phyloP scores from a whole-genome alignment of 2,888 invertebrate genomes.

The Epicampocera succincta region DNA sequence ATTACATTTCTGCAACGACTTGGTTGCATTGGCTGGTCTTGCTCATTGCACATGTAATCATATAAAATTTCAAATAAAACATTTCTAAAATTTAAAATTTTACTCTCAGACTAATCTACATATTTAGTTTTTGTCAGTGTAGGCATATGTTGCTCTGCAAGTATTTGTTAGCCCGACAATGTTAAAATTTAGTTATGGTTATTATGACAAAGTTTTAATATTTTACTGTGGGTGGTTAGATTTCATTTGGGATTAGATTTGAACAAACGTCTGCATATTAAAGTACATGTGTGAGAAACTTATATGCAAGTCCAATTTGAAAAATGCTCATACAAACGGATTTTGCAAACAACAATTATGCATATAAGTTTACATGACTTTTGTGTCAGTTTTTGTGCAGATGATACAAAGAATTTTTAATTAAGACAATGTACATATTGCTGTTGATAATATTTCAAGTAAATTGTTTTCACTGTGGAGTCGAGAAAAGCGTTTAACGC shows the following conservation, averaged over 20 bases:
- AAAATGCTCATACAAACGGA: conserved; percentile 3
- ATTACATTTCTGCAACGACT: too few species aligned
- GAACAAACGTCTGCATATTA: not conserved
- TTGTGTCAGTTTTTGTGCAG: not conserved
- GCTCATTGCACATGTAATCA: too few species aligned
- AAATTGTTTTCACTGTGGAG: too few species aligned
- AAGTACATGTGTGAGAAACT: not conserved
- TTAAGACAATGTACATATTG: not conserved
- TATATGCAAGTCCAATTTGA: conserved; percentile 7
- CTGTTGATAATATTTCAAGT: not conserved
- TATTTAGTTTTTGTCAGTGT: too few species aligned
- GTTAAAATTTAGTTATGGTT: not conserved
- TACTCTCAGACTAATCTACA: too few species aligned
- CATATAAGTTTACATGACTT: not conserved
- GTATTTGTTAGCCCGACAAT: not conserved
- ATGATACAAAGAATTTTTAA: not conserved
- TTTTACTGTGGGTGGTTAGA: not conserved
- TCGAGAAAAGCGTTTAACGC: too few species aligned
- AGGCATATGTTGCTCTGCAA: not conserved
- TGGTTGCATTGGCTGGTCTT: too few species aligned
- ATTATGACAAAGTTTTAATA: conserved; percentile 9
- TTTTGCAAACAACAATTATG: not conserved
- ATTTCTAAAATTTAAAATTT: too few species aligned
- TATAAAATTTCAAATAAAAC: too few species aligned
- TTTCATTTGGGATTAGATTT: not conserved